Evolutionary conservation across 2,797 vertebrate genomes (phyloP).

Genomic region (Mycteria americana): DNA sequence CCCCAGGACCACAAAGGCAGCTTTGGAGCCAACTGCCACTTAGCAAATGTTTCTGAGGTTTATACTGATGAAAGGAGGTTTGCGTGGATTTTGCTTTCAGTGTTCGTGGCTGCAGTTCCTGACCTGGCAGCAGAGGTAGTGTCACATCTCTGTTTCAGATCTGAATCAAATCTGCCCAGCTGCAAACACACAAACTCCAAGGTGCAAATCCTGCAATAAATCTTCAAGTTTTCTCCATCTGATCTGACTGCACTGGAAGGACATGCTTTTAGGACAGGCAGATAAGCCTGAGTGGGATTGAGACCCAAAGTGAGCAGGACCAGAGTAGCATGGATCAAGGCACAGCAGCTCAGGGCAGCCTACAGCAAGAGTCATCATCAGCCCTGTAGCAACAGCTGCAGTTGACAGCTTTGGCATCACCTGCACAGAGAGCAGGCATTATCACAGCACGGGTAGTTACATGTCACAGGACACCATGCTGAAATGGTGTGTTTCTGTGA

Average conservation of each 20-base stretch:
- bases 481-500: fast-evolving
- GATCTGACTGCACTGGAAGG: background rate
- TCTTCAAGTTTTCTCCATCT: fast-evolving
- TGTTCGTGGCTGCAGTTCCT: fast-evolving
- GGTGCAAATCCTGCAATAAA: too few species aligned
- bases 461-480: fast-evolving
- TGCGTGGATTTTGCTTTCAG: background rate
- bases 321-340: fast-evolving
- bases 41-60: fast-evolving
- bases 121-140: fast-evolving
- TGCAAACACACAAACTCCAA: too few species aligned
- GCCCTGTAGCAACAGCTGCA: background rate
- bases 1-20: fast-evolving
- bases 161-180: background rate
- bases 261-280: fast-evolving
- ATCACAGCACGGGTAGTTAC: fast-evolving
- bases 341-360: too few species aligned
- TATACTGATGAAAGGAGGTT: fast-evolving
- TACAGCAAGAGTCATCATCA: fast-evolving
- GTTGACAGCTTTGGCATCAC: fast-evolving
- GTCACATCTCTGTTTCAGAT: background rate
- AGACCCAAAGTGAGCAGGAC: background rate
- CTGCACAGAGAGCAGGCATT: fast-evolving
- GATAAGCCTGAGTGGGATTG: fast-evolving
- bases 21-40: background rate